phyloP scores from a whole-genome alignment of 2,113 vertebrate species.

The Mustela lutreola region DNA sequence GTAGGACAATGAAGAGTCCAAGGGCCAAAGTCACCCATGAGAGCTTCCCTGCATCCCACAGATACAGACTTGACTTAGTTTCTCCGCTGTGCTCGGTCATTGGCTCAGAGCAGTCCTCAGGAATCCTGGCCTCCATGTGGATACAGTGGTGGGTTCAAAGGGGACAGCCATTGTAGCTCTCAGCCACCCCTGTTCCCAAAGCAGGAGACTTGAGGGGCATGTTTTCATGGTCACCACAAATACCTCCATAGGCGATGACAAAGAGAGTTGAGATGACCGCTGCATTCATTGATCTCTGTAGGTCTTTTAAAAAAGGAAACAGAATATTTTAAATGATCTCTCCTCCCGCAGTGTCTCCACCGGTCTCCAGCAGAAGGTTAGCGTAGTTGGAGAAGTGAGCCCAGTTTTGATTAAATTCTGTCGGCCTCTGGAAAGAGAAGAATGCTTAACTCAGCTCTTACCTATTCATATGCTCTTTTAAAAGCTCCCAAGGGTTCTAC shows the following conservation, averaged over 20 bases:
- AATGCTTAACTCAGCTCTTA: neutral
- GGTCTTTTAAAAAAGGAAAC: neutral
- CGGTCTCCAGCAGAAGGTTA: neutral
- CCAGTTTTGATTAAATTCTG: neutral
- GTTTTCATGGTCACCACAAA: neutral
- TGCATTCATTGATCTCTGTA: neutral
- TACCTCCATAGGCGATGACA: neutral
- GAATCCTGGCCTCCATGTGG: neutral
- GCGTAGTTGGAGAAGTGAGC: neutral
- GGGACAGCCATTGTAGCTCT: neutral
- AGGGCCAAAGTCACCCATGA: neutral
- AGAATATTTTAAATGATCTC: neutral
- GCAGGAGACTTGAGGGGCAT: neutral
- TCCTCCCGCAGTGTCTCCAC: neutral
- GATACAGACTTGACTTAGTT: neutral
- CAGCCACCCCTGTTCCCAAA: rapidly evolving
- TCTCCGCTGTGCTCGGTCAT: neutral
- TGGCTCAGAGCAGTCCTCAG: neutral
- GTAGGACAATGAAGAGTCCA: neutral
- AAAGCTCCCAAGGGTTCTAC: neutral
- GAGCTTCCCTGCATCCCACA: neutral
- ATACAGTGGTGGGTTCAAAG: neutral
- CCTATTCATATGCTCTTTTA: neutral
- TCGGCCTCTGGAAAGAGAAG: neutral
- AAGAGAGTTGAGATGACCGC: neutral